These are phyloP conservation scores for Zaprionus tsacasi DNA, from an alignment of 1,140 invertebrate genomes.

Conservation along the genomic window DNA sequence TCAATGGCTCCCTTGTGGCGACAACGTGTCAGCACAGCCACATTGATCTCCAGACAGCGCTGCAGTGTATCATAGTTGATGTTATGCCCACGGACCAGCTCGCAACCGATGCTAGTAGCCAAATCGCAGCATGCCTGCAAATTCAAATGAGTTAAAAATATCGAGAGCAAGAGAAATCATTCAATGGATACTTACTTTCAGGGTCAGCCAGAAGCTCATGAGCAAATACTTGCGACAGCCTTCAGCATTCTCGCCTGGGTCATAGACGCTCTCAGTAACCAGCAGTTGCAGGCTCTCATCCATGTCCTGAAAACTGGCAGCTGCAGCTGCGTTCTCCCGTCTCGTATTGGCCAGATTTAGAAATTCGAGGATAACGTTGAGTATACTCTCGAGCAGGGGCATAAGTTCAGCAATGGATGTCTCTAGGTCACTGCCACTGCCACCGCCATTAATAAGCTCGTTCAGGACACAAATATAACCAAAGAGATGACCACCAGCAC, in stretches of 20 bases:
- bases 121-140: conserved; percentile 68
- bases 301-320: conserved; percentile 86
- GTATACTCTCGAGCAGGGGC: conserved; percentile 51
- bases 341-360: conserved; percentile 62
- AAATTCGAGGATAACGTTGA: conserved; percentile 55
- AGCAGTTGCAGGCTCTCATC: conserved; percentile 85
- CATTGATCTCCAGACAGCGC: conserved; percentile 86
- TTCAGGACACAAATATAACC: conserved; percentile 56
- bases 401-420: conserved; percentile 32
- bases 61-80: conserved; percentile 58
- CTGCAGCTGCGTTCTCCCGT: conserved; percentile 37
- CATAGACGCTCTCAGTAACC: conserved; percentile 81
- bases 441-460: conserved; percentile 40
- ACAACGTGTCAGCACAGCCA: conserved; percentile 88
- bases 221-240: conserved; percentile 88
- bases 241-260: conserved; percentile 63
- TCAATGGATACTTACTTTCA: conserved; percentile 86
- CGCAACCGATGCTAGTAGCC: conserved; percentile 71
- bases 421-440: background rate
- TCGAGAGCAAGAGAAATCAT: background rate
- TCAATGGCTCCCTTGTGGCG: conserved; percentile 93
- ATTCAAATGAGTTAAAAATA: background rate
- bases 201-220: conserved; percentile 91
- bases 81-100: conserved; percentile 19
- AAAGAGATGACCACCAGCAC: conserved; percentile 63